Percentiles rank a stretch among this genome's conserved stretches.
phyloP scores from a whole-genome alignment of 2,888 invertebrate species.

The Lepidochrysops patricia region DNA sequence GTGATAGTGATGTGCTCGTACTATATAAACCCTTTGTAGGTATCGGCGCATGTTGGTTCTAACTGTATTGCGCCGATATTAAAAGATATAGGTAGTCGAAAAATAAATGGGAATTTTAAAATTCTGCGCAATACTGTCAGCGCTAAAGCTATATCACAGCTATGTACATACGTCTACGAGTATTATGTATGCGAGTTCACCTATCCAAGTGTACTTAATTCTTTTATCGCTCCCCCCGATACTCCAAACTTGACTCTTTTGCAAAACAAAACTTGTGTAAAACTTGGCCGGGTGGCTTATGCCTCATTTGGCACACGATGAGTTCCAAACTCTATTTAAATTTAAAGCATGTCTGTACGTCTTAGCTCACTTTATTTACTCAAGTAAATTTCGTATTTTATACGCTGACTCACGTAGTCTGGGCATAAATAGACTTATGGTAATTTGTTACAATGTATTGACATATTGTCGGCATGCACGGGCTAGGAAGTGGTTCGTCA shows the following conservation, averaged over 20 bases:
- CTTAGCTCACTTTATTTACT: constrained; percentile 19
- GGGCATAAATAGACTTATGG: constrained; percentile 13
- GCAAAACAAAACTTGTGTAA: constrained; percentile 34
- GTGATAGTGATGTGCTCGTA: too few relatives aligned
- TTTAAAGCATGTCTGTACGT: constrained; percentile 29
- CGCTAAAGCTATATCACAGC: too few relatives aligned
- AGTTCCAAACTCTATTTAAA: constrained; percentile 38
- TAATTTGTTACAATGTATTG: constrained; percentile 9
- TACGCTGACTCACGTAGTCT: constrained; percentile 8
- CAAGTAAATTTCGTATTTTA: constrained; percentile 16
- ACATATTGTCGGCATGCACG: not conserved
- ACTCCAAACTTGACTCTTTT: constrained; percentile 30
- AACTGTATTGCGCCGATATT: too few relatives aligned
- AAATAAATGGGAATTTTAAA: too few relatives aligned
- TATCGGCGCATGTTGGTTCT: too few relatives aligned
- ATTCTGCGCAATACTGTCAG: too few relatives aligned
- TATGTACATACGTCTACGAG: not conserved
- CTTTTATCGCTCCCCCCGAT: constrained; percentile 29
- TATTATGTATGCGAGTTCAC: not conserved
- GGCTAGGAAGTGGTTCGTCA: not conserved
- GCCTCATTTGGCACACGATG: constrained; percentile 40
- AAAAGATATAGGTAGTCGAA: too few relatives aligned
- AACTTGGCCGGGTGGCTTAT: constrained; percentile 33
- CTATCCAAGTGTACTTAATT: constrained; percentile 24
- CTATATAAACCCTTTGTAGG: too few relatives aligned